Conservation (phyloP, 2,113 vertebrate genomes). For the Poeciliopsis prolifica region DNA sequence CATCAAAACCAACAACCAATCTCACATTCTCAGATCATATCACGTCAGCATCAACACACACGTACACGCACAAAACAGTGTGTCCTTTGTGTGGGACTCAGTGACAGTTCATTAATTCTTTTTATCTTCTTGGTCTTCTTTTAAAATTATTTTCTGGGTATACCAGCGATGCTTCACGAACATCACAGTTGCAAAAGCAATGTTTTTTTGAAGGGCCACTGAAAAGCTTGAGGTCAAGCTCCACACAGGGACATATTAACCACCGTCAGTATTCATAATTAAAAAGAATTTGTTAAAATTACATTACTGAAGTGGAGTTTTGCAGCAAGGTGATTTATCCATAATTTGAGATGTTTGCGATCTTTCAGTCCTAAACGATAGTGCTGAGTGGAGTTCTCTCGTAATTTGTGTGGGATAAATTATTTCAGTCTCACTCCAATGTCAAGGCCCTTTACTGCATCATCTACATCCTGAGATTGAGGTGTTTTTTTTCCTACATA, state of each 20-base stretch:
- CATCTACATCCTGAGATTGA: slow-evolving; percentile 35
- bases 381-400: slow-evolving; percentile 15
- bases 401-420: slow-evolving; percentile 34
- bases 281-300: slow-evolving; percentile 2
- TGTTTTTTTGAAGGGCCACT: not conserved
- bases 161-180: not conserved
- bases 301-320: slow-evolving; percentile 12
- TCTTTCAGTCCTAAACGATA: slow-evolving; percentile 13
- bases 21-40: slow-evolving; percentile 38
- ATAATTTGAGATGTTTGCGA: not conserved
- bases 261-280: not conserved
- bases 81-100: slow-evolving; percentile 14
- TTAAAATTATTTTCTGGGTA: slow-evolving; percentile 12
- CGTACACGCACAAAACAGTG: not conserved
- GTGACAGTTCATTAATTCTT: slow-evolving; percentile 25
- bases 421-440: slow-evolving; percentile 17
- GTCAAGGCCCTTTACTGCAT: slow-evolving; percentile 19
- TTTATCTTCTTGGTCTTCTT: slow-evolving; percentile 17
- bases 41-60: not conserved
- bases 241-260: slow-evolving; percentile 1
- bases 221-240: slow-evolving; percentile 2
- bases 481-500: not conserved
- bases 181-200: not conserved
- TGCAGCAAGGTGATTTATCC: not conserved
- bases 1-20: slow-evolving; percentile 53